Evolutionary conservation across 2,797 vertebrate species (phyloP).

Genomic region (Podargus strigoides): DNA sequence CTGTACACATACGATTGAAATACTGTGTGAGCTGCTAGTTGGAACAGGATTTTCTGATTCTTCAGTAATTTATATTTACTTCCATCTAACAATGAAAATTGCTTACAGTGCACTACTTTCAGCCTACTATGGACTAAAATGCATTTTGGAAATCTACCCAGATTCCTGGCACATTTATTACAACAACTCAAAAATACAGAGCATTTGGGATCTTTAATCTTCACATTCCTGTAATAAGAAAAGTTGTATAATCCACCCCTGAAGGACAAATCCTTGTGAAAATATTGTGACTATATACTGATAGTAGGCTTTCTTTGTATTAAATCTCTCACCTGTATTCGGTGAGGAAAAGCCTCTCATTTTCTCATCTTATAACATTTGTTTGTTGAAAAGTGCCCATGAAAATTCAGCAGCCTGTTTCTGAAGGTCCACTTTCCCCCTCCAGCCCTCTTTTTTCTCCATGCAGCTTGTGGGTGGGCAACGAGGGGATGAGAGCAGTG

Average conservation of each 20-base stretch:
- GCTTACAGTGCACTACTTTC: slow-evolving; percentile 11
- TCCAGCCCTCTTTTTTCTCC: not conserved
- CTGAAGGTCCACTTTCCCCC: not conserved
- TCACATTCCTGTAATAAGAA: slow-evolving; percentile 19
- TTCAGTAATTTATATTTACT: slow-evolving; percentile 50
- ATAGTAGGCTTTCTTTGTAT: not conserved
- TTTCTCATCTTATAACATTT: not conserved
- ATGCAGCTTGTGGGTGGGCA: not conserved
- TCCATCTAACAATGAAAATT: slow-evolving; percentile 29
- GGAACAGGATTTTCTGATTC: slow-evolving; percentile 34
- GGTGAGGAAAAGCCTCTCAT: not conserved
- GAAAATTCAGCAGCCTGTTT: not conserved
- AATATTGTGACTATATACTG: not conserved
- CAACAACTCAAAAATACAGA: not conserved
- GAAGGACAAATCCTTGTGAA: slow-evolving; percentile 24
- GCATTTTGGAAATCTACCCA: slow-evolving; percentile 44
- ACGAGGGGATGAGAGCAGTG: rapidly evolving
- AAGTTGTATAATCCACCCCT: slow-evolving; percentile 20
- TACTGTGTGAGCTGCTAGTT: not conserved
- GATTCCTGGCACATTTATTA: slow-evolving; percentile 17
- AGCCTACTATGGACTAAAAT: slow-evolving; percentile 43
- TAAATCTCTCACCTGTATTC: not conserved
- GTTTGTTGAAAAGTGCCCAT: not conserved
- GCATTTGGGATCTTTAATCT: slow-evolving; percentile 31
- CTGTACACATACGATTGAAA: not conserved